phyloP scores from a whole-genome alignment of 2,113 vertebrate species.

The Melanostigma gelatinosum region DNA sequence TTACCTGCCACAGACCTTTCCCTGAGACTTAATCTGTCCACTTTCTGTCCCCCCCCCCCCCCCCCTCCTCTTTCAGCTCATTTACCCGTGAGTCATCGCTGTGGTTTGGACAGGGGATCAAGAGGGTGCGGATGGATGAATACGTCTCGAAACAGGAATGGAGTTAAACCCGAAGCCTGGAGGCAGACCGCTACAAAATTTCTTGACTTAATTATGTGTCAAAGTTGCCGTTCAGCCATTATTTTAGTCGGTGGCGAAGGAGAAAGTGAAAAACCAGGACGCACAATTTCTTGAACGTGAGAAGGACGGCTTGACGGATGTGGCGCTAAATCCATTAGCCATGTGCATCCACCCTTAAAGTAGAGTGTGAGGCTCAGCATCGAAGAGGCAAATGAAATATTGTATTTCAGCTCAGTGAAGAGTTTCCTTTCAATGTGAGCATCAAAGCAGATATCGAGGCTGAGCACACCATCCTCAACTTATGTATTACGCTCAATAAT shows the following conservation, averaged over 20 bases:
- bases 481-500: not conserved
- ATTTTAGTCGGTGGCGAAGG: conserved; percentile 21
- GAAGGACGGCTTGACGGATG: not conserved
- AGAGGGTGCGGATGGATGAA: conserved; percentile 63
- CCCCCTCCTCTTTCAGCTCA: conserved; percentile 62
- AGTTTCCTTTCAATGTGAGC: conserved; percentile 11
- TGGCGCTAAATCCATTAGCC: conserved; percentile 36
- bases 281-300: conserved; percentile 13
- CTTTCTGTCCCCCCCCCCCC: conserved; percentile 42
- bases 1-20: conserved; percentile 68
- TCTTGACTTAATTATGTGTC: conserved; percentile 60
- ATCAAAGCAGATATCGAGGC: not conserved
- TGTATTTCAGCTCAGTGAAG: conserved; percentile 11
- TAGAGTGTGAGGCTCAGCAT: conserved; percentile 8
- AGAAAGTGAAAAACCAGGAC: conserved; percentile 56
- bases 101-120: conserved; percentile 77
- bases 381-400: conserved; percentile 15
- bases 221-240: conserved; percentile 47
- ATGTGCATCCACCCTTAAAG: conserved; percentile 29
- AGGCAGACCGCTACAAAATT: conserved; percentile 56
- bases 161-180: conserved; percentile 60
- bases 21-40: conserved; percentile 59
- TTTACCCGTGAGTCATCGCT: conserved; percentile 75
- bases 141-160: conserved; percentile 55
- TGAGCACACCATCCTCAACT: not conserved